Evolutionary conservation across 1,140 invertebrate genomes (phyloP).

Genomic region (Tigriopus japonicus): DNA sequence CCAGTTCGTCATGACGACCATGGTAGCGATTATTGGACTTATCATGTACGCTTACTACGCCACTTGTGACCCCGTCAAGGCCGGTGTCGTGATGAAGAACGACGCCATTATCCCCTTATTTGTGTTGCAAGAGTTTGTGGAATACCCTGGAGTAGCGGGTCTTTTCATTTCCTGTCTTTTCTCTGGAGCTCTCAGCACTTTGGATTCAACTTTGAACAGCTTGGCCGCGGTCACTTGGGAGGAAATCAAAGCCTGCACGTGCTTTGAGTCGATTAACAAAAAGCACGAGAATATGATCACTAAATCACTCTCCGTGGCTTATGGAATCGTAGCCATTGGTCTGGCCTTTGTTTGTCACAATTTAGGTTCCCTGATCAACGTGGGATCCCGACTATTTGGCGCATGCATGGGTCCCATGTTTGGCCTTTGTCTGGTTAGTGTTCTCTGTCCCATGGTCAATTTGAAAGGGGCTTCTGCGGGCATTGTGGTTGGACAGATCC

Average conservation of each 20-base stretch:
- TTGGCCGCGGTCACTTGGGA: not conserved
- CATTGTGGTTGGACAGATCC: not conserved
- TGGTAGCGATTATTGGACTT: not conserved
- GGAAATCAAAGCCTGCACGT: not conserved
- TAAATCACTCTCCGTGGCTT: not conserved
- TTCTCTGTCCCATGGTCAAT: not conserved
- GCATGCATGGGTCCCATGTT: not conserved
- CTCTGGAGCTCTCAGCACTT: not conserved
- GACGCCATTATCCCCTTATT: not conserved
- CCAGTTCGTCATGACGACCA: not conserved
- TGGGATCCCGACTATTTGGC: not conserved
- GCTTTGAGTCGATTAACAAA: not conserved
- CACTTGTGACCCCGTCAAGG: not conserved
- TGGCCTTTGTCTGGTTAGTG: not conserved
- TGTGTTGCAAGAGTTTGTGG: not conserved
- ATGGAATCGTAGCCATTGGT: not conserved
- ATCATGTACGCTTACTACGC: not conserved
- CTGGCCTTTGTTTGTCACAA: not conserved
- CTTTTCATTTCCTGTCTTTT: not conserved
- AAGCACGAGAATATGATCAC: not conserved
- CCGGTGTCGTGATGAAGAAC: not conserved
- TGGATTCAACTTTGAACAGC: not conserved
- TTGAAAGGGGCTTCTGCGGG: not conserved
- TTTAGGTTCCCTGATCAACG: not conserved
- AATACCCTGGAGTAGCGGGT: constrained; percentile 16